A percentile compares a stretch with the other conserved stretches of the same genome.
Evolutionary conservation across 2,113 vertebrate genomes (phyloP).

Genomic region (Psammodynastes pulverulentus): DNA sequence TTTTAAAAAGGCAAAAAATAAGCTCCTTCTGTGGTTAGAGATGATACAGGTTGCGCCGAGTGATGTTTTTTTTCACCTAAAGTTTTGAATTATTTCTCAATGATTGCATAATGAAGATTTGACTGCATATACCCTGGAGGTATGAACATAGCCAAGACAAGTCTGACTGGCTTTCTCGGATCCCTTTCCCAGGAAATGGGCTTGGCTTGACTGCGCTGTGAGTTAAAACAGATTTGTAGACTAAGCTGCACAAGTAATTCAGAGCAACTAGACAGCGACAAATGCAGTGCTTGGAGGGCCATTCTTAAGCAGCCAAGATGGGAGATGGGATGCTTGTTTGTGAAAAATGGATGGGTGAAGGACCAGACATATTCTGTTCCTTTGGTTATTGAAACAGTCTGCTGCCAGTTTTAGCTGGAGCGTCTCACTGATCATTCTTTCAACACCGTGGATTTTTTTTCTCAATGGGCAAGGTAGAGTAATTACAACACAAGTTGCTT

Average conservation of each 20-base stretch:
- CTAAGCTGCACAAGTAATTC: neutral
- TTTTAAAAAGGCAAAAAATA: neutral
- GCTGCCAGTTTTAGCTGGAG: neutral
- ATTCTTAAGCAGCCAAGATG: neutral
- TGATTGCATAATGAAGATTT: neutral
- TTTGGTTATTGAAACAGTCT: neutral
- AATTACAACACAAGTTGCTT: neutral
- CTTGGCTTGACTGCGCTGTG: neutral
- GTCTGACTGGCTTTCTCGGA: neutral
- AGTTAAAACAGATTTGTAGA: neutral
- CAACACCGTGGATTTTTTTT: neutral
- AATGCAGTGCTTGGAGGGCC: neutral
- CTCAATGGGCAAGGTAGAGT: neutral
- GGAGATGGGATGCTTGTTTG: neutral
- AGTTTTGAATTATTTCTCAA: neutral
- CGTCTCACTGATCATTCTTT: neutral
- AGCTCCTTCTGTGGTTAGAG: neutral
- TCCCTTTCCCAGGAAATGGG: neutral
- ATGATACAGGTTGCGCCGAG: neutral
- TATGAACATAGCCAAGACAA: neutral
- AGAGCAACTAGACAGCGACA: slow-evolving; percentile 11
- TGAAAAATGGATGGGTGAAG: neutral
- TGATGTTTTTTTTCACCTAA: neutral
- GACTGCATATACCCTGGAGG: neutral
- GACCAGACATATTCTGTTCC: neutral